phyloP scores from a whole-genome alignment of 2,888 invertebrate genomes.

The Pachliopta kotzebuea region DNA sequence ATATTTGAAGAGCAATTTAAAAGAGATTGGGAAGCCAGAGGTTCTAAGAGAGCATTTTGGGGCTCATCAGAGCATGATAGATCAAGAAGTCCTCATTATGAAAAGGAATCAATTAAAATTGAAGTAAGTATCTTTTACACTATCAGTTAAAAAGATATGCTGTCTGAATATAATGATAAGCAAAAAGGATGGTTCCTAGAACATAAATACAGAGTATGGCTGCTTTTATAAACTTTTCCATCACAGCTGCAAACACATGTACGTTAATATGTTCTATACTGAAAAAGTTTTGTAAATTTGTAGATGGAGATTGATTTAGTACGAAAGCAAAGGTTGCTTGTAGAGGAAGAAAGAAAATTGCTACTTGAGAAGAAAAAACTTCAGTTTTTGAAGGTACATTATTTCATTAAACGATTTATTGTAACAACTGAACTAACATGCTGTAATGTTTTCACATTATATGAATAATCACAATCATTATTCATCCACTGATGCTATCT shows the following conservation, averaged over 20 bases:
- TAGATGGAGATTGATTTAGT: constrained; percentile 43
- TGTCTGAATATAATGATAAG: no score
- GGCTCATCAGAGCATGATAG: background rate
- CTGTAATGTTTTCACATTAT: no score
- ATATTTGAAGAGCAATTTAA: background rate
- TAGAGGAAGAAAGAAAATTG: constrained; percentile 42
- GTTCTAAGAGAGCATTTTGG: background rate
- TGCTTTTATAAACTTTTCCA: no score
- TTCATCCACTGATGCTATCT: no score
- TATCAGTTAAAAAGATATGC: no score
- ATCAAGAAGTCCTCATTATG: constrained; percentile 25
- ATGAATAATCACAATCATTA: no score
- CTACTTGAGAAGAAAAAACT: constrained; percentile 41
- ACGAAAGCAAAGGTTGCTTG: constrained; percentile 39
- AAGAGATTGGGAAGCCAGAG: background rate
- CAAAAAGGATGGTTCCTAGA: no score
- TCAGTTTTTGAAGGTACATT: constrained; percentile 38
- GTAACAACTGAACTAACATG: no score
- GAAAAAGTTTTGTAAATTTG: constrained; percentile 15
- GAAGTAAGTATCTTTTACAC: constrained; percentile 33
- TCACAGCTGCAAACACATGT: no score
- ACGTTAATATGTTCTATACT: no score
- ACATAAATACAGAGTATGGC: no score
- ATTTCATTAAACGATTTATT: background rate
- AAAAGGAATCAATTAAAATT: constrained; percentile 28